Evolutionary conservation across 2,888 invertebrate species (phyloP), one percentile per base, ranked within the genome.

Genomic region (Eutolmus rufibarbis): DNA sequence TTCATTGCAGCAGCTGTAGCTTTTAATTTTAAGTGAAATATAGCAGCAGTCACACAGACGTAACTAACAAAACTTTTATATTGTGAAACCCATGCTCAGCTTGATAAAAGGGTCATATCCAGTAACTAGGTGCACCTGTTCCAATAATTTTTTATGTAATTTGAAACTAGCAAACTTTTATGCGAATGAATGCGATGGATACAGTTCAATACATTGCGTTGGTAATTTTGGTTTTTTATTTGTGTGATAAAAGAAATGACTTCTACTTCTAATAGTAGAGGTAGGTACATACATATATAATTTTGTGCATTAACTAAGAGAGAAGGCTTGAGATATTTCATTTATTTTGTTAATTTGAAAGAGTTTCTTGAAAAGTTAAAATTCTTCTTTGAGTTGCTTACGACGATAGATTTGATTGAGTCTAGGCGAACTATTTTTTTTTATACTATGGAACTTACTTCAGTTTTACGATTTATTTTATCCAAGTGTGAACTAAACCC

Each of bases 381-480:
- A 16, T 9, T 66, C 66, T 34, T 23, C 9, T 74, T 74, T 8
- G 19, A 19, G 0, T 46, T 46, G 43, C 43, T 14, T 46, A 16
- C 43, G 43, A 46, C 51, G 51, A n/a, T 51, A n/a, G 74, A 74
- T 28, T 74, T 74, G 12, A 34, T 40, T 34, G 76, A 14, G 76
- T 76, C 34, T 56, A 81, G n/a, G 66, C 66, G 28, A 28, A 23
- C 23, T 23, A 66, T 19, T 66, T 12, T 46, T 43, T 46, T 46
- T 14, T 56, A 56, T 19, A 66, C 5, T n/a, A 8, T 66, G 66
- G 16, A 81, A 81, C 81, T 81, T 81, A 81, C 81, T 81, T 81
- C 81, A 5, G 31, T 56, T 81, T 51, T 51, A 51, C 56, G 81
- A 56, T 81, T 81, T 81, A 56, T 31, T 81, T 81, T 81, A 23